Base-by-base conservation (phyloP, 2,888 invertebrate species). In the Romanomermis culicivorax region DNA sequence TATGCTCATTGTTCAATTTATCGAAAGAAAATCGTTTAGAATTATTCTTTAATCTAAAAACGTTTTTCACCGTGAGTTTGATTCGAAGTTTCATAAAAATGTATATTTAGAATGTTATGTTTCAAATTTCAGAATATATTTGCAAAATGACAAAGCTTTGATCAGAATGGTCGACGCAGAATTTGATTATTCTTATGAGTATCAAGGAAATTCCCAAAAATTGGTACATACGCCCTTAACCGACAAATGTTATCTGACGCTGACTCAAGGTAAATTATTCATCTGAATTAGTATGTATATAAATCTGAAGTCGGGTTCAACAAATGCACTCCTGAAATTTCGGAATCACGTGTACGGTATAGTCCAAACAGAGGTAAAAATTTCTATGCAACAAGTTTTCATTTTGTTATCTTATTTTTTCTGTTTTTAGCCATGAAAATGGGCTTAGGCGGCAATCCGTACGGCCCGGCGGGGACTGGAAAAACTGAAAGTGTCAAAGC, bases 381-480 rank as follows among this genome's bases (percentile, higher is more conserved):
- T 25, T 26, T 23, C 7, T 50, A n/a, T 25, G 25, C 27, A 4
- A 50, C 7, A 7, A 25, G 24, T 26, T 50, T 23, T 4, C 47
- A 36, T 11, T n/a, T n/a, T n/a, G n/a, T n/a, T n/a, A 4, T 45
- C 23, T 45, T 17, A 11, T 45, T 4, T 45, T 11, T 23, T 7
- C 4, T 45, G 23, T 17, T 11, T 20, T 11, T 57, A 72, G 86
- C 88, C 1, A 81, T 95, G 78, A 82, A 84, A 66, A 80, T 95
- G 72, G 95, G 95, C 0, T 76, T 95, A 61, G 93, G 95, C 56
- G 97, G 95, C 7, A 97, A 97, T 74, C 95, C 95, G 0, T 95
- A 93, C 65, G 97, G 97, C 0, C 95, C 95, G 1, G 97, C 97
- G 24, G 97, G 97, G 55, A 97, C 95, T 0, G 95, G 95, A 0